Evolutionary conservation across 2,888 invertebrate species (phyloP).

Genomic region (Sphaerophoria rueppellii): DNA sequence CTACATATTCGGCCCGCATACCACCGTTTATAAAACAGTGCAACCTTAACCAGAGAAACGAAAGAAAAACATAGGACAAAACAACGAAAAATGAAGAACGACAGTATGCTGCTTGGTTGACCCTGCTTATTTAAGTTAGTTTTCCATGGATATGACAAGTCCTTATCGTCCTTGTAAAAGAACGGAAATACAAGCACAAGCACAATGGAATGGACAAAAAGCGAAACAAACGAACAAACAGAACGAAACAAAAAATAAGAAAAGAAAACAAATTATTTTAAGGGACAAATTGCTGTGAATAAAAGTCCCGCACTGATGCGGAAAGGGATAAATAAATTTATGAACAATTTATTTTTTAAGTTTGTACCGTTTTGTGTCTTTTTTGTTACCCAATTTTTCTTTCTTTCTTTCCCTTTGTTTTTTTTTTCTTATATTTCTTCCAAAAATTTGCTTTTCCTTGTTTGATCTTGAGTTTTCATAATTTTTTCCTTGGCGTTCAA

Average conservation of each 20-base stretch:
- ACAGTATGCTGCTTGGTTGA: slow-evolving; percentile 60
- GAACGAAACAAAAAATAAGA: background rate
- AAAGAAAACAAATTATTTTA: slow-evolving; percentile 41
- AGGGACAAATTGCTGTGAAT: slow-evolving; percentile 68
- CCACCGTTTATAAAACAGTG: slow-evolving; percentile 17
- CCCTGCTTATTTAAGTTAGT: slow-evolving; percentile 59
- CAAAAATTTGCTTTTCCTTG: slow-evolving; percentile 19
- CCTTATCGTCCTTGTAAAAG: slow-evolving; percentile 52
- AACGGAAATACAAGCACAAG: slow-evolving; percentile 61
- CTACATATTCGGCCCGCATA: slow-evolving; percentile 33
- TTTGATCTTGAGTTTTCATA: slow-evolving; percentile 26
- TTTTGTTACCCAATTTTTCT: background rate
- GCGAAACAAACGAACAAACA: slow-evolving; percentile 2
- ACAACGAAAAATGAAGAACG: slow-evolving; percentile 34
- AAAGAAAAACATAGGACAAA: background rate
- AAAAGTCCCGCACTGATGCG: slow-evolving; percentile 68
- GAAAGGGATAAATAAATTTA: slow-evolving; percentile 71
- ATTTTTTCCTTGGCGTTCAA: background rate
- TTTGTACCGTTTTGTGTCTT: slow-evolving; percentile 16
- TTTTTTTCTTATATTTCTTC: no score
- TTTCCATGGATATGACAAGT: slow-evolving; percentile 58
- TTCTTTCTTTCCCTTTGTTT: background rate
- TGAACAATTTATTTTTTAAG: slow-evolving; percentile 63
- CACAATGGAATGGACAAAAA: slow-evolving; percentile 2
- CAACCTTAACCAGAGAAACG: slow-evolving; percentile 10